Percentiles rank a stretch among this genome's conserved stretches.
These are phyloP conservation scores for Hydropsyche betteni DNA, from an alignment of 2,888 invertebrate genomes.

Conservation along the genomic window DNA sequence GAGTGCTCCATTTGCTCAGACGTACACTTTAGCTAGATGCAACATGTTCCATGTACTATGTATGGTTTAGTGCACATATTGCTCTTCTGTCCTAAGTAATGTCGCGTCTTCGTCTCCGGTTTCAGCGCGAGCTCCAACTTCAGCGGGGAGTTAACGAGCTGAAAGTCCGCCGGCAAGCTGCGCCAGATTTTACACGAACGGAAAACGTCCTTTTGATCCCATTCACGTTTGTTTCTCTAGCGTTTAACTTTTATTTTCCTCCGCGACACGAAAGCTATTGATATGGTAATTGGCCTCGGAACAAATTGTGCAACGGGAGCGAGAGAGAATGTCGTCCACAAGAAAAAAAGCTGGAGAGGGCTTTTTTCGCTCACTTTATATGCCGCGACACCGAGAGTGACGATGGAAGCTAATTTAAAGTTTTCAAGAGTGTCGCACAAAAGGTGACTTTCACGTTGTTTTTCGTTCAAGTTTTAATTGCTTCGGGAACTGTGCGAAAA, in stretches of 20 bases:
- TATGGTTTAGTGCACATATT: constrained; percentile 1
- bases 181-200: not conserved
- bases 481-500: constrained; percentile 31
- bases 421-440: constrained; percentile 33
- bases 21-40: constrained; percentile 10
- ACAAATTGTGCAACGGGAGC: constrained; percentile 12
- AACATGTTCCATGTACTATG: not conserved
- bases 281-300: constrained; percentile 25
- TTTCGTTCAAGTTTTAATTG: constrained; percentile 47
- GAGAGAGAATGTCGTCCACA: not conserved
- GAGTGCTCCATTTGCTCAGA: constrained; percentile 2
- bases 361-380: constrained; percentile 16
- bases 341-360: not conserved
- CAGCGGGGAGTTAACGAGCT: constrained; percentile 3
- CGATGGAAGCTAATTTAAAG: constrained; percentile 35
- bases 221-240: constrained; percentile 3
- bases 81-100: constrained; percentile 11
- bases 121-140: not conserved
- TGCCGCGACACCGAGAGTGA: constrained; percentile 27
- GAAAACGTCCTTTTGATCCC: not conserved
- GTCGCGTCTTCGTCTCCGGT: not conserved
- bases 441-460: constrained; percentile 36
- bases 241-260: constrained; percentile 26
- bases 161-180: not conserved
- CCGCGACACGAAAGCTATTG: constrained; percentile 16